Conservation (phyloP, 30 jellyfish, hydroid and myxozoan genomes). For the Nemopilema nomurai region DNA sequence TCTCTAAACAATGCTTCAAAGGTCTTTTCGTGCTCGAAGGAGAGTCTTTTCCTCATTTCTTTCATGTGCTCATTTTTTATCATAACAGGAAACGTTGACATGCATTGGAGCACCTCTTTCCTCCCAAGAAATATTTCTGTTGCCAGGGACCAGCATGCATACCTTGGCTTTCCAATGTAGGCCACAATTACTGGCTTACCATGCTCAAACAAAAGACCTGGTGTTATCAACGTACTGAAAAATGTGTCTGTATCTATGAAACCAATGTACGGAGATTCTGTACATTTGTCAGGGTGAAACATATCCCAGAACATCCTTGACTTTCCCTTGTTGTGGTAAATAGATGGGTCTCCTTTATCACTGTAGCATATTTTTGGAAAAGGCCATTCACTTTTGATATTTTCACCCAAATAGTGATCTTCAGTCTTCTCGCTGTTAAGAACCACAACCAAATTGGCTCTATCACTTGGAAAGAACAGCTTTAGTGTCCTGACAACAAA, state of each 20-base stretch:
- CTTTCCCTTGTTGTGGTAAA: conserved; percentile 40
- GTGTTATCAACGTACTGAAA: conserved; percentile 67
- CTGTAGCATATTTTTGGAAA: conserved; percentile 56
- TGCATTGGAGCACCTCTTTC: conserved; percentile 62
- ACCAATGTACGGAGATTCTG: conserved; percentile 59
- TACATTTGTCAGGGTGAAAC: conserved; percentile 66
- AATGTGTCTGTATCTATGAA: conserved; percentile 73
- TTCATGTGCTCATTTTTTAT: conserved; percentile 43
- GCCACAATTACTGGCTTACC: conserved; percentile 56
- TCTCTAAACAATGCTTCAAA: conserved; percentile 61
- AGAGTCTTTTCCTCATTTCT: conserved; percentile 44
- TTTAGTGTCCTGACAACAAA: conserved; percentile 34
- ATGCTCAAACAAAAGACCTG: conserved; percentile 43
- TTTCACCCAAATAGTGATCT: conserved; percentile 57
- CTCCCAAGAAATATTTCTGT: conserved; percentile 51
- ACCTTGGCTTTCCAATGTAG: conserved; percentile 29
- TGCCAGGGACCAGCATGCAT: conserved; percentile 47
- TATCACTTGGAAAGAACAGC: conserved; percentile 61
- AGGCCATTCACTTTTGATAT: conserved; percentile 55
- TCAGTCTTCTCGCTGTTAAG: conserved; percentile 51
- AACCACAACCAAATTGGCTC: conserved; percentile 48
- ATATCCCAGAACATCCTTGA: conserved; percentile 66
- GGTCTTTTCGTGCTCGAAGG: conserved; percentile 25
- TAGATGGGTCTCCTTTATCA: conserved; percentile 27
- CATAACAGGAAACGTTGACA: conserved; percentile 78